These are phyloP conservation scores for Indicator maculatus DNA, from an alignment of 2,113 vertebrate species.

Conservation along the genomic window DNA sequence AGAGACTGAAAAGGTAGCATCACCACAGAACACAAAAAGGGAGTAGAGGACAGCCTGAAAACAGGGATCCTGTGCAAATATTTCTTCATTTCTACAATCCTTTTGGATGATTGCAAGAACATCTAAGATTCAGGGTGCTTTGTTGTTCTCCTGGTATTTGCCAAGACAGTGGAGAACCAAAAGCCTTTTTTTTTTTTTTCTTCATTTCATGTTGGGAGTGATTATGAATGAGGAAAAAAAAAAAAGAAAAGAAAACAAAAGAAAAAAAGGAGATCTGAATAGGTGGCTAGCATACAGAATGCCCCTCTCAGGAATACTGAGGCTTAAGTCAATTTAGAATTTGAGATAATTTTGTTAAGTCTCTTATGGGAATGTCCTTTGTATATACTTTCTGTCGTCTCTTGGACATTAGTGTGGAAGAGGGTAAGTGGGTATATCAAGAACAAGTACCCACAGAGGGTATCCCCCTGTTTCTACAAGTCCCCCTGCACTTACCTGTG, in stretches of 20 bases:
- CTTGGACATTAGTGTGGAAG: accelerated
- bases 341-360: background rate
- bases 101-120: background rate
- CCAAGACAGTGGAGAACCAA: background rate
- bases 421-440: background rate
- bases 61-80: background rate
- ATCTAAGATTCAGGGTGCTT: background rate
- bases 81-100: too few species aligned
- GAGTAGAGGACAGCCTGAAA: background rate
- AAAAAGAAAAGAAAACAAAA: background rate
- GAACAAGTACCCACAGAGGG: background rate
- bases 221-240: background rate
- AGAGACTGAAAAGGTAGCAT: background rate
- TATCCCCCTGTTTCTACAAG: background rate
- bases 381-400: background rate
- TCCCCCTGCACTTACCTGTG: background rate
- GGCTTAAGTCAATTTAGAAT: background rate
- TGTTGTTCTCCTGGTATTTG: background rate
- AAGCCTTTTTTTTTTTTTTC: background rate
- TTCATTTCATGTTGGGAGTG: background rate
- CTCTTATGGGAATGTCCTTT: background rate
- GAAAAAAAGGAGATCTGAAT: background rate
- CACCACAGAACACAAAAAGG: background rate
- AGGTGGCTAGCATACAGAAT: background rate
- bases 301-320: background rate